Evolutionary conservation across 2,888 invertebrate genomes (phyloP).

Genomic region (Dexiosoma caninum): DNA sequence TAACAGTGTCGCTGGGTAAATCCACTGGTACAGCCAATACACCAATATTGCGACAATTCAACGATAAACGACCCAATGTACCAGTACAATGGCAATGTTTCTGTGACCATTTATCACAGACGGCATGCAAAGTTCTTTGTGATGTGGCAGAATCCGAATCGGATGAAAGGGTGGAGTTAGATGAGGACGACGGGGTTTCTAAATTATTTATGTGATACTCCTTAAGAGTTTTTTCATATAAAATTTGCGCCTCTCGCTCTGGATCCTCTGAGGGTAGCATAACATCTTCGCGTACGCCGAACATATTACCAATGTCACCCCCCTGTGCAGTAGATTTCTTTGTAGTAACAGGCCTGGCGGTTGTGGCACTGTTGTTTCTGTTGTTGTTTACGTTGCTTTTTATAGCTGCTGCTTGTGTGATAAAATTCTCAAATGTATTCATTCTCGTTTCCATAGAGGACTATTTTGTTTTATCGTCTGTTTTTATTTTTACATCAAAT

Average conservation of each 20-base stretch:
- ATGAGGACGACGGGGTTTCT: slow-evolving; percentile 17
- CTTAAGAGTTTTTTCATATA: slow-evolving; percentile 76
- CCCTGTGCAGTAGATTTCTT: not conserved
- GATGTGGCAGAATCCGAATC: slow-evolving; percentile 36
- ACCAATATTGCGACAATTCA: slow-evolving; percentile 75
- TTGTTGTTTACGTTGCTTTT: slow-evolving; percentile 4
- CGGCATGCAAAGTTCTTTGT: slow-evolving; percentile 70
- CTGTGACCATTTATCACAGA: slow-evolving; percentile 75
- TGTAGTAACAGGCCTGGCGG: slow-evolving; percentile 34
- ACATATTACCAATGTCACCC: slow-evolving; percentile 24
- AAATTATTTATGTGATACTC: slow-evolving; percentile 71
- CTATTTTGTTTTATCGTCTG: slow-evolving; percentile 10
- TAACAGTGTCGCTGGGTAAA: slow-evolving; percentile 73
- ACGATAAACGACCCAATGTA: slow-evolving; percentile 71
- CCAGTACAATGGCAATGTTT: slow-evolving; percentile 76
- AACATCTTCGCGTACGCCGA: slow-evolving; percentile 75
- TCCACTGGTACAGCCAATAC: slow-evolving; percentile 75
- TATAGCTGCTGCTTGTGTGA: slow-evolving; percentile 17
- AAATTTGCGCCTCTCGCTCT: slow-evolving; percentile 76
- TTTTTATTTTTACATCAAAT: too few species aligned
- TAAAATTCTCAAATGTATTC: slow-evolving; percentile 42
- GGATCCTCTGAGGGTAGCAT: slow-evolving; percentile 76
- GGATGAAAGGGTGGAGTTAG: not conserved
- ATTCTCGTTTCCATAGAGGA: slow-evolving; percentile 10
- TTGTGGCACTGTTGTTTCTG: slow-evolving; percentile 34